Evolutionary conservation across 2,888 invertebrate genomes (phyloP).

Genomic region (Melanostoma mellinum): DNA sequence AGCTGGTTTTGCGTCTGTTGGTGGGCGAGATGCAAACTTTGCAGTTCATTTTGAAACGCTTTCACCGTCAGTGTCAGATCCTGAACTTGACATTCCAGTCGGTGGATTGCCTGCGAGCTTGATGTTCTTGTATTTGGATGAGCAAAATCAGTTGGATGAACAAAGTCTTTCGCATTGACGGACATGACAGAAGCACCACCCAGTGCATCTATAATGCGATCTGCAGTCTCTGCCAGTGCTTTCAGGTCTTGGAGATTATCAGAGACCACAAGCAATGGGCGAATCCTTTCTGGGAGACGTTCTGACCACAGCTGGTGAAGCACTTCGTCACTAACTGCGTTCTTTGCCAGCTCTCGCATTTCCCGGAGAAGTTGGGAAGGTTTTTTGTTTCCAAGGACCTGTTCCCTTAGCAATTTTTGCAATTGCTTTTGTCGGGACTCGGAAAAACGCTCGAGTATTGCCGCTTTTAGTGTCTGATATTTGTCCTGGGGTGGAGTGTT

Average conservation of each 20-base stretch:
- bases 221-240: not conserved
- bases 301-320: not conserved
- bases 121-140: too few species aligned
- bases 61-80: not conserved
- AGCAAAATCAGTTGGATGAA: too few species aligned
- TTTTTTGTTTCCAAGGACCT: not conserved
- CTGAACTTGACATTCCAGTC: not conserved
- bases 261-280: not conserved
- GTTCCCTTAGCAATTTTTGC: not conserved
- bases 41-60: not conserved
- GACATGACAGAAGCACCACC: not conserved
- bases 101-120: too few species aligned
- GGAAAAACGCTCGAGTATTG: conserved; percentile 10
- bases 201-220: not conserved
- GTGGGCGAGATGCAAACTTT: not conserved
- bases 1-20: not conserved
- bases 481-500: conserved; percentile 6
- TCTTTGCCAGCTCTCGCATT: not conserved
- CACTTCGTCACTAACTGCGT: not conserved
- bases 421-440: conserved; percentile 4
- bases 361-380: conserved; percentile 3
- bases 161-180: not conserved
- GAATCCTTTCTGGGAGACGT: not conserved
- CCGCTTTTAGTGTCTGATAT: conserved; percentile 4
- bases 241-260: not conserved